phyloP scores from a whole-genome alignment of 2,113 vertebrate species.

The Lucifuga dentata region DNA sequence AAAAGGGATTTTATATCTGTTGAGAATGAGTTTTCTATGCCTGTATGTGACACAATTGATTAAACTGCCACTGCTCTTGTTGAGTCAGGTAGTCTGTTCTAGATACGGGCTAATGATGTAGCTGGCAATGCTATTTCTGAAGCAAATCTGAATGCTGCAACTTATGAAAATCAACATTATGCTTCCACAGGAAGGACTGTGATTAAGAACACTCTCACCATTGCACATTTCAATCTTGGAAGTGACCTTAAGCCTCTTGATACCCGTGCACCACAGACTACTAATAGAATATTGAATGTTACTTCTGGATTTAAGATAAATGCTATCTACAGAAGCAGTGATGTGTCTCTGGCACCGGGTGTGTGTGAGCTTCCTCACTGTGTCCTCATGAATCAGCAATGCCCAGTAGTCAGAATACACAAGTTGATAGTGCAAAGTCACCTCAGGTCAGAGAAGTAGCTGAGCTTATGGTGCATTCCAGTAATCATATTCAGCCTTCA shows the following conservation, averaged over 20 bases:
- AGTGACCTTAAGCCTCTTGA: slow-evolving; percentile 9
- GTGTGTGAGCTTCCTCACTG: background rate
- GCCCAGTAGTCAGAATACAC: background rate
- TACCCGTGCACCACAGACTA: slow-evolving; percentile 11
- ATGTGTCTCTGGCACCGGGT: slow-evolving; percentile 18
- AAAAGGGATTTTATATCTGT: slow-evolving; percentile 16
- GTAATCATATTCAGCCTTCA: slow-evolving; percentile 33
- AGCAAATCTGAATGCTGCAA: slow-evolving; percentile 6
- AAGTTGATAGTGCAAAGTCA: slow-evolving; percentile 28
- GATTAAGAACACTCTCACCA: background rate
- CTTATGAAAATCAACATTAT: slow-evolving; percentile 10
- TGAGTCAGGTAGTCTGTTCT: slow-evolving; percentile 1
- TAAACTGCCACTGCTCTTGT: background rate
- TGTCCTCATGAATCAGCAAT: slow-evolving; percentile 20
- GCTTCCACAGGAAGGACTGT: background rate
- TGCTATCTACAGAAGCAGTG: slow-evolving; percentile 18
- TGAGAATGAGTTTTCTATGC: slow-evolving; percentile 3
- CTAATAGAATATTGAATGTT: slow-evolving; percentile 4
- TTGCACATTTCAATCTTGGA: slow-evolving; percentile 18
- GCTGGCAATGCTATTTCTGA: slow-evolving; percentile 9
- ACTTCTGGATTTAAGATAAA: slow-evolving; percentile 25
- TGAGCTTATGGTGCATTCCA: slow-evolving; percentile 11
- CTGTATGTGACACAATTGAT: slow-evolving; percentile 26
- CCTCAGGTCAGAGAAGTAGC: slow-evolving; percentile 10
- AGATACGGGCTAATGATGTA: slow-evolving; percentile 25